Conservation (phyloP, 2,797 vertebrate genomes). For the Amphiprion clarkii region DNA sequence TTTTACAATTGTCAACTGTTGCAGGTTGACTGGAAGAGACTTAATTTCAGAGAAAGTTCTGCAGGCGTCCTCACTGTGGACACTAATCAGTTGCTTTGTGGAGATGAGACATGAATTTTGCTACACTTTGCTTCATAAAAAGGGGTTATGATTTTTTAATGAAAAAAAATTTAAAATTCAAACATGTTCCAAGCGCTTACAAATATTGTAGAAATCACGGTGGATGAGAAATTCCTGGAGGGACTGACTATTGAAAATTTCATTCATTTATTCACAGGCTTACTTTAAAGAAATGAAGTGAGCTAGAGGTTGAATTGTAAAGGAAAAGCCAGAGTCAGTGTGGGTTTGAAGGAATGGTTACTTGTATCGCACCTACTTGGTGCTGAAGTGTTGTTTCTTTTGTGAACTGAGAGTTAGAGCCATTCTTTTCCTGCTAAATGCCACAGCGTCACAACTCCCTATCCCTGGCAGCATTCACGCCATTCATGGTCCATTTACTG, state of each 20-base stretch:
- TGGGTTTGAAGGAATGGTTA: slow-evolving; percentile 20
- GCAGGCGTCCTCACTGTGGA: neutral
- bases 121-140: too few species aligned
- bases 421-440: slow-evolving; percentile 43
- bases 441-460: slow-evolving; percentile 26
- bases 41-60: neutral
- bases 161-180: neutral
- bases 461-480: neutral
- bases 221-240: neutral
- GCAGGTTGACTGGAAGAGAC: neutral
- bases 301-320: slow-evolving; percentile 13
- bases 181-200: neutral
- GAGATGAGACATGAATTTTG: too few species aligned
- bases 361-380: slow-evolving; percentile 3
- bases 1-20: neutral
- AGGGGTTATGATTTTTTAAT: neutral
- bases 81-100: neutral
- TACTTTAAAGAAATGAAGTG: slow-evolving; percentile 11
- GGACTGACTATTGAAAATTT: neutral
- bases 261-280: slow-evolving; percentile 4
- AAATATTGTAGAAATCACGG: neutral
- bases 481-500: neutral
- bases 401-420: slow-evolving; percentile 42
- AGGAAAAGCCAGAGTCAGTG: slow-evolving; percentile 1
- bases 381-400: slow-evolving; percentile 38